phyloP scores from a whole-genome alignment of 2,797 vertebrate species.

The Fistularia commersonii region DNA sequence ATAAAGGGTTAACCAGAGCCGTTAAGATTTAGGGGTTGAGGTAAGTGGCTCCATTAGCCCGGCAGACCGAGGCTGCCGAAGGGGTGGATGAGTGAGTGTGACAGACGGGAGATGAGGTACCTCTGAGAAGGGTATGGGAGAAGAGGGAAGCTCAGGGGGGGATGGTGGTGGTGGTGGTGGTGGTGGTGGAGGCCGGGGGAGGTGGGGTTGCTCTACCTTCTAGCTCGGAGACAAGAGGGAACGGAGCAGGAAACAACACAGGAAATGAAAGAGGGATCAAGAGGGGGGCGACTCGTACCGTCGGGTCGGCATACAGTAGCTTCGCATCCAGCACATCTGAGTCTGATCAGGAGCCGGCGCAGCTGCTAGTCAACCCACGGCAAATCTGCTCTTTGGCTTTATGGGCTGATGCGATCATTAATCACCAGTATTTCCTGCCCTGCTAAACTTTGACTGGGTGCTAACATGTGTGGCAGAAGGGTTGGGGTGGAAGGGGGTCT shows the following conservation, averaged over 20 bases:
- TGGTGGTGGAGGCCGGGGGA: no score
- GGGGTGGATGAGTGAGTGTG: constrained; percentile 42
- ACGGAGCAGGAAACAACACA: constrained; percentile 48
- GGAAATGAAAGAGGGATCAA: no score
- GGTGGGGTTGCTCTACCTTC: constrained; percentile 41
- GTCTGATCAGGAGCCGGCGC: constrained; percentile 46
- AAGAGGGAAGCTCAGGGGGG: constrained; percentile 33
- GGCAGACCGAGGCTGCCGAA: constrained; percentile 47
- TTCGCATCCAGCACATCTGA: constrained; percentile 45
- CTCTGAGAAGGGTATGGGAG: constrained; percentile 46
- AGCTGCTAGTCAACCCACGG: constrained; percentile 24
- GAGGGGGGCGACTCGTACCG: constrained; percentile 27
- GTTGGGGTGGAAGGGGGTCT: no score
- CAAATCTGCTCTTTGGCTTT: constrained; percentile 31
- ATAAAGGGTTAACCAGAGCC: constrained; percentile 76
- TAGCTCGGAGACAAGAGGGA: constrained; percentile 33
- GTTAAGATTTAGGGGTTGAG: constrained; percentile 73
- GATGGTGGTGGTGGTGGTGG: no score
- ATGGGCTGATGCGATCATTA: constrained; percentile 38
- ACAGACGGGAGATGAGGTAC: constrained; percentile 58
- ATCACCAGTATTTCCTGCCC: constrained; percentile 56
- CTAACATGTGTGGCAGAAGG: constrained; percentile 15
- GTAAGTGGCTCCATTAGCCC: constrained; percentile 78
- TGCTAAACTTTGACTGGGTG: constrained; percentile 23
- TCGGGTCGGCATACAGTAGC: constrained; percentile 8